phyloP scores from a whole-genome alignment of 2,113 vertebrate species.

The Dromaius novaehollandiae region DNA sequence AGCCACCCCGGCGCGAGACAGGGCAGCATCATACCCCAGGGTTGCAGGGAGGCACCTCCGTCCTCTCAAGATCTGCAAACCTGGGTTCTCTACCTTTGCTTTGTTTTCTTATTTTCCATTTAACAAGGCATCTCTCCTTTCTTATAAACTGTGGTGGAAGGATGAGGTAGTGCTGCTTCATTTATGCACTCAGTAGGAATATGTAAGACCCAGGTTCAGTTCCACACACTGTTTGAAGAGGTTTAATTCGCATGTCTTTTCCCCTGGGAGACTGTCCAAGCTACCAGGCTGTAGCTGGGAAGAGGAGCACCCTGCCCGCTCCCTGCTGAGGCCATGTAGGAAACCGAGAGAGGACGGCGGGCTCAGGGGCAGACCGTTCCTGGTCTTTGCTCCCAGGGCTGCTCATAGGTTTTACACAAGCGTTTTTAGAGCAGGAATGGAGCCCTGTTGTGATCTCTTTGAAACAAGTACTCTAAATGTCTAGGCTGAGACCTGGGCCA shows the following conservation, averaged over 20 bases:
- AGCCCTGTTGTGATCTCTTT: not conserved
- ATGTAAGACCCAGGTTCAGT: not conserved
- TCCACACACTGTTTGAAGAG: not conserved
- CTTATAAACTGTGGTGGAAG: not conserved
- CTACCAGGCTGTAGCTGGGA: not conserved
- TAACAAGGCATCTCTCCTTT: not conserved
- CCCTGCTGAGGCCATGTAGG: not conserved
- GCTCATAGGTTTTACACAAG: not conserved
- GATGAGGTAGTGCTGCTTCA: not conserved
- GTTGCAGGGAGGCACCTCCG: not conserved
- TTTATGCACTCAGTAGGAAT: not conserved
- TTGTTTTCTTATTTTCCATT: not conserved
- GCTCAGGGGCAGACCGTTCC: not conserved
- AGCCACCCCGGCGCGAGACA: not conserved
- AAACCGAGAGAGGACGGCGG: not conserved
- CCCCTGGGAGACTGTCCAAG: not conserved
- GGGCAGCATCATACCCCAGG: fast-evolving
- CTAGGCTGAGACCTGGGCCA: too few relatives aligned
- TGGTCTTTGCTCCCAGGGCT: fast-evolving
- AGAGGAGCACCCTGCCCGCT: not conserved
- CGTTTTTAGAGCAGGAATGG: not conserved
- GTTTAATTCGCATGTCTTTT: not conserved
- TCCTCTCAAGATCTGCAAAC: not conserved
- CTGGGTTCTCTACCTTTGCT: not conserved
- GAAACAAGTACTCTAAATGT: not conserved